Conservation (phyloP, 2,113 vertebrate species). For the Callorhinus ursinus region DNA sequence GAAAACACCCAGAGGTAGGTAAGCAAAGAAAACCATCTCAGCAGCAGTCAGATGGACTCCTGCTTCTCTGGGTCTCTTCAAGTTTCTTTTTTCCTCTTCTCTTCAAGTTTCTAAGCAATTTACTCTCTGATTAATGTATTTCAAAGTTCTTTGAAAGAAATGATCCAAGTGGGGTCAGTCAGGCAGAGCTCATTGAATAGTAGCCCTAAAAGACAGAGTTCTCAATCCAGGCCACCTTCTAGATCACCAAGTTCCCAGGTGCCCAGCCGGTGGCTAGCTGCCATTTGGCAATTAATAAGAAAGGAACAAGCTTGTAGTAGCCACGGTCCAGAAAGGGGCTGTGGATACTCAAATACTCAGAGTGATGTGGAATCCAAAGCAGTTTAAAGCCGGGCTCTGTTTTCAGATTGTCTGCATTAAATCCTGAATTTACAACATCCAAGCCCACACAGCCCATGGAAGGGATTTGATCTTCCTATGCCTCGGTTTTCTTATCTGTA, state of each 20-base stretch:
- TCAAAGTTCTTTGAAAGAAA: slow-evolving; percentile 43
- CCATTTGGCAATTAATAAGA: not conserved
- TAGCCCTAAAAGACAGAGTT: not conserved
- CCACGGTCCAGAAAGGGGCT: not conserved
- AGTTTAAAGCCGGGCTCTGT: not conserved
- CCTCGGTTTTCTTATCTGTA: not conserved
- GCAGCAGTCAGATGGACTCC: not conserved
- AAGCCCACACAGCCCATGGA: not conserved
- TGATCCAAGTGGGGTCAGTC: not conserved
- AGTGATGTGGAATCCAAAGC: not conserved
- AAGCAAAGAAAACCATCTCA: not conserved
- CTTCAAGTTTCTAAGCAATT: not conserved
- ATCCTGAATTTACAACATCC: not conserved
- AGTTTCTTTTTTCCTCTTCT: no score
- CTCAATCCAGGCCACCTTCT: not conserved
- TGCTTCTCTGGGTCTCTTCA: not conserved
- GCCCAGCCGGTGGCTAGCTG: not conserved
- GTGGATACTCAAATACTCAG: not conserved
- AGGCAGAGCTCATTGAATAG: not conserved
- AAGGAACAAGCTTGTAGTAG: not conserved
- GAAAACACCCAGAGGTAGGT: slow-evolving; percentile 35
- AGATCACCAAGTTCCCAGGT: not conserved
- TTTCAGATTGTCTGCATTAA: not conserved
- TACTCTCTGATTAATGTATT: not conserved
- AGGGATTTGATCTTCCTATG: not conserved